phyloP scores from a whole-genome alignment of 2,797 vertebrate species.

The Danio albolineatus region DNA sequence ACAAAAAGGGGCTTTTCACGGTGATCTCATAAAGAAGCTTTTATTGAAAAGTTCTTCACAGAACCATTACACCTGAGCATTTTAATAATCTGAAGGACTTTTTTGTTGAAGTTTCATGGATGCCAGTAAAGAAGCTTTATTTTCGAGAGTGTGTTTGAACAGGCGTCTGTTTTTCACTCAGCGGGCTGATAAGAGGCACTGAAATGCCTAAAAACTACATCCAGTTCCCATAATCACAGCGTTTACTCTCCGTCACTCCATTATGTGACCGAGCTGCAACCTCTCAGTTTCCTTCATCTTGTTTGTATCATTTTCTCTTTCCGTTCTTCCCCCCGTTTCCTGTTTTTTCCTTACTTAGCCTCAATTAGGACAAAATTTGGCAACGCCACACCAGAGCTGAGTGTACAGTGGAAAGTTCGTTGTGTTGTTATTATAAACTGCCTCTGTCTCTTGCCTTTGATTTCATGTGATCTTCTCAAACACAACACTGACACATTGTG shows the following conservation, averaged over 20 bases:
- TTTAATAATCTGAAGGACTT: too few species aligned
- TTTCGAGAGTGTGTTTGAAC: not conserved
- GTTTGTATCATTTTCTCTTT: constrained; percentile 1
- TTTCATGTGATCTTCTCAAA: constrained; percentile 19
- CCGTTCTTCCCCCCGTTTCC: not conserved
- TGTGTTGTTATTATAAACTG: not conserved
- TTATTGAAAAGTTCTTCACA: too few species aligned
- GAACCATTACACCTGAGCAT: too few species aligned
- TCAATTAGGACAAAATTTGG: not conserved
- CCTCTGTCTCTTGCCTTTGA: not conserved
- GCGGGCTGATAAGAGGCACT: constrained; percentile 34
- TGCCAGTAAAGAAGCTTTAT: too few species aligned
- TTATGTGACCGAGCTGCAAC: not conserved
- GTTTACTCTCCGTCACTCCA: constrained; percentile 9
- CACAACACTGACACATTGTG: constrained; percentile 59
- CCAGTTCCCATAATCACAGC: constrained; percentile 21
- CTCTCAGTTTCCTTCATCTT: constrained; percentile 28
- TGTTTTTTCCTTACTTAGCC: not conserved
- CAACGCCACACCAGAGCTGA: not conserved
- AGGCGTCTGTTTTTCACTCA: constrained; percentile 32
- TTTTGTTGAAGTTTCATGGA: too few species aligned
- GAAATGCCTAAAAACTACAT: constrained; percentile 9
- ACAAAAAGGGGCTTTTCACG: too few species aligned
- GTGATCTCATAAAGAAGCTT: too few species aligned
- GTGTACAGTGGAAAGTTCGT: not conserved